Base-by-base conservation (phyloP, 2,797 vertebrate genomes). In the Taenioides sp. region DNA sequence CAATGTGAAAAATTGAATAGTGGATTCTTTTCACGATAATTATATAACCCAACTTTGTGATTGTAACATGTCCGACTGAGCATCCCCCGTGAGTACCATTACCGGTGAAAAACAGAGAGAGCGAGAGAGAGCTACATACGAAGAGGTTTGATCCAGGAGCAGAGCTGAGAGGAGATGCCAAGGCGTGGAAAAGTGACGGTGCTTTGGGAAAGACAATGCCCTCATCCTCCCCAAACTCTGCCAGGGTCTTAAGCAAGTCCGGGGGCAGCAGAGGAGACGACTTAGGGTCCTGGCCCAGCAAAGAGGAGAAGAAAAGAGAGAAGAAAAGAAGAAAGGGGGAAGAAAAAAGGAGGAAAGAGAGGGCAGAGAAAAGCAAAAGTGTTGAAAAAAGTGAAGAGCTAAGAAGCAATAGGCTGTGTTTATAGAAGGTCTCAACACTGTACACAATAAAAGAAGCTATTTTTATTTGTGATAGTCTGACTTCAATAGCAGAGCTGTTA, bases 231-330 rank as follows among this genome's bases (percentile, higher is more conserved):
- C 98, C 98, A 95, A 99, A 96, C 92, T 98, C 96, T 93, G 96
- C 96, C 93, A 98, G 96, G 95, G 96, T 96, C 95, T 98, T 97
- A 96, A 98, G 96, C 95, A 99, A 96, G 96, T 98, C 97, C 92
- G 98, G 98, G 94, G 97, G 98, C 86, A 98, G 97, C 93, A 98
- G 95, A 96, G 98, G 96, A 91, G 96, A 97, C 95, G 95, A 95
- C 95, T 97, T 98, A 95, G 94, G 95, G 95, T 98, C 97, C 97
- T 99, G 25, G 16, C 58, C 31, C 28, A 37, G 59, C 3, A n/a
- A 11, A 27, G 74, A 66, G 9, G 57, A 37, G 57, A 1, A n/a
- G 27, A 14, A 11, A 74, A 73, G 52, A 18, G 9, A 9, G 6
- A 20, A 14, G 11, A 25, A 34, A n/a, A n/a, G n/a, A 5, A 17